Evolutionary conservation across 2,113 vertebrate species (phyloP).

Genomic region (Miniopterus natalensis): DNA sequence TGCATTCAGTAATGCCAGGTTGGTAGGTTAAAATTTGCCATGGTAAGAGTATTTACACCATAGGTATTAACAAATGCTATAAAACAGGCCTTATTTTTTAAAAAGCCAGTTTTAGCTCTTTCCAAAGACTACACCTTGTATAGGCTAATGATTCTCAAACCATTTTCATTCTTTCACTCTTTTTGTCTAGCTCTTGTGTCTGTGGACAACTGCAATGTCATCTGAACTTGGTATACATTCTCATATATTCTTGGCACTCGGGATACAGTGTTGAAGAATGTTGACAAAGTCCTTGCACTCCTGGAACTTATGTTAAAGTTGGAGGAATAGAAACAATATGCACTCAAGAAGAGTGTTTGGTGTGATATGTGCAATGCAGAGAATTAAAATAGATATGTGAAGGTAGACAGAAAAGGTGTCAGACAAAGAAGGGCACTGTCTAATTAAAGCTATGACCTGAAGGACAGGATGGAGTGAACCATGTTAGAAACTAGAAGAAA

Average conservation of each 20-base stretch:
- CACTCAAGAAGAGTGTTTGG: neutral
- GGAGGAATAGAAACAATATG: neutral
- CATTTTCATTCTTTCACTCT: neutral
- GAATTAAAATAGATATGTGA: constrained; percentile 11
- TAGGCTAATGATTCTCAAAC: neutral
- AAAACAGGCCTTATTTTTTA: neutral
- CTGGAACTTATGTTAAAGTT: neutral
- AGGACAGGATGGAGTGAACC: neutral
- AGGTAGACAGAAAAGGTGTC: neutral
- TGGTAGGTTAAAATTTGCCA: neutral
- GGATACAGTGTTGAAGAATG: neutral
- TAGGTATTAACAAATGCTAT: neutral
- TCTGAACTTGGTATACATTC: neutral
- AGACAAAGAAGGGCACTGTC: neutral
- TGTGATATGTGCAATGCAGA: neutral
- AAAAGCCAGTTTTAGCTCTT: neutral
- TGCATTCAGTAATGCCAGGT: neutral
- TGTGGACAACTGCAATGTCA: neutral
- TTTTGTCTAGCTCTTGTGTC: neutral
- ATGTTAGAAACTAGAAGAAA: neutral
- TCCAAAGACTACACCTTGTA: neutral
- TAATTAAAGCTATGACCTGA: neutral
- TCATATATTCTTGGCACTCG: neutral
- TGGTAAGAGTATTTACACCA: neutral
- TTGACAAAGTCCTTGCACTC: neutral